A percentile compares a stretch with the other conserved stretches of the same genome.
phyloP scores from a whole-genome alignment of 2,888 invertebrate genomes.

The Acholoe squamosa region DNA sequence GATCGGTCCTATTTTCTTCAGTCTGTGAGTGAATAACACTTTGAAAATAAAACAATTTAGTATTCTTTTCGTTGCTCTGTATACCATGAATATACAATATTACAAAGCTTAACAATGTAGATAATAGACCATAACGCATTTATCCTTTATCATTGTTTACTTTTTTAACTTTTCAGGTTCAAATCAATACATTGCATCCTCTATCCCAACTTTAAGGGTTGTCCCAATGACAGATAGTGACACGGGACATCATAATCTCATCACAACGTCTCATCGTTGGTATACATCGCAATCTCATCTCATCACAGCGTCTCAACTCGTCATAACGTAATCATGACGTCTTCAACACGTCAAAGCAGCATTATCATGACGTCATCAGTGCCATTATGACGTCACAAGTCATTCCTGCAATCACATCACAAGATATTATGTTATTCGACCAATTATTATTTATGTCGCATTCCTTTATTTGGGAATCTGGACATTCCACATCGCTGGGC shows the following conservation, averaged over 20 bases:
- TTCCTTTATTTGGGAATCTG: neutral
- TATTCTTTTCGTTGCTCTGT: too few species aligned
- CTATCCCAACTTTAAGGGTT: slow-evolving; percentile 62
- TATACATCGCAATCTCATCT: too few species aligned
- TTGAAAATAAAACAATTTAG: too few species aligned
- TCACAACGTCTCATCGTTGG: neutral
- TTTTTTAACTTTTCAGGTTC: slow-evolving; percentile 61
- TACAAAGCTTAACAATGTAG: neutral
- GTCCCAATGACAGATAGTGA: slow-evolving; percentile 19
- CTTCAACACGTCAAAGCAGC: neutral
- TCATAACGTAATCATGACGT: neutral
- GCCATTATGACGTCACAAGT: neutral
- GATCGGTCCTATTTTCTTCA: too few species aligned
- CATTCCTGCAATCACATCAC: neutral
- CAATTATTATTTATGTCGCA: too few species aligned
- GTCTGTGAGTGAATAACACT: too few species aligned
- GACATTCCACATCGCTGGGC: neutral
- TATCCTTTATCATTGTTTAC: neutral
- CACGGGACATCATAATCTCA: neutral
- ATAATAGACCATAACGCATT: neutral
- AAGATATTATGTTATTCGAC: too few species aligned
- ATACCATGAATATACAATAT: too few species aligned
- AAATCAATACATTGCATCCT: slow-evolving; percentile 65
- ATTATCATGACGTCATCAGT: neutral
- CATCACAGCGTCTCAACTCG: neutral